Percentiles rank a stretch among this genome's conserved stretches.
Evolutionary conservation across 1,140 invertebrate species (phyloP).

Genomic region (Rhagoletis zephyria): DNA sequence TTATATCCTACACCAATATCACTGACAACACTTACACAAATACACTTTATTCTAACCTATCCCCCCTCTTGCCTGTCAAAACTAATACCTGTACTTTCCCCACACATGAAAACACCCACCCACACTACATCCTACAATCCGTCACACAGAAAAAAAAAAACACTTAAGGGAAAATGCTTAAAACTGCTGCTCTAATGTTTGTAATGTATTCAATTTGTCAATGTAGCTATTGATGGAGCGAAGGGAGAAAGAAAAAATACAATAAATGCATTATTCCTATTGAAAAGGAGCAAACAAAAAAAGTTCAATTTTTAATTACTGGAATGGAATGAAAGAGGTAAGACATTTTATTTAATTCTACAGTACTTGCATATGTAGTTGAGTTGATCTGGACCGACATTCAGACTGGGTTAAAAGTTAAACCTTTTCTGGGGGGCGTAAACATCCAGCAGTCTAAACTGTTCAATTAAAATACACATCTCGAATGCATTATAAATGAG

Average conservation of each 20-base stretch:
- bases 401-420: too few species aligned
- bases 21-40: not conserved
- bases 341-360: not conserved
- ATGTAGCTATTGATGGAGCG: constrained; percentile 27
- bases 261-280: constrained; percentile 43
- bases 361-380: too few species aligned
- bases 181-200: not conserved
- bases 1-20: not conserved
- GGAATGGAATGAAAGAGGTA: not conserved
- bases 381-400: too few species aligned
- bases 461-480: too few species aligned
- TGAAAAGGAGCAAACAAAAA: constrained; percentile 1
- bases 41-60: not conserved
- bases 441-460: too few species aligned
- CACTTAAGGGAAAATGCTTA: constrained; percentile 27
- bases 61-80: not conserved
- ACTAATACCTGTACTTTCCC: not conserved
- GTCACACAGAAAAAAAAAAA: not conserved
- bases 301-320: constrained; percentile 12
- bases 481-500: too few species aligned
- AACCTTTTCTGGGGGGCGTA: too few species aligned
- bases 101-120: not conserved
- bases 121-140: not conserved
- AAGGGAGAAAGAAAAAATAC: constrained; percentile 11
- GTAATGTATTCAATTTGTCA: not conserved